Conservation (phyloP, 2,888 invertebrate species). For the Rhogogaster chlorosoma region DNA sequence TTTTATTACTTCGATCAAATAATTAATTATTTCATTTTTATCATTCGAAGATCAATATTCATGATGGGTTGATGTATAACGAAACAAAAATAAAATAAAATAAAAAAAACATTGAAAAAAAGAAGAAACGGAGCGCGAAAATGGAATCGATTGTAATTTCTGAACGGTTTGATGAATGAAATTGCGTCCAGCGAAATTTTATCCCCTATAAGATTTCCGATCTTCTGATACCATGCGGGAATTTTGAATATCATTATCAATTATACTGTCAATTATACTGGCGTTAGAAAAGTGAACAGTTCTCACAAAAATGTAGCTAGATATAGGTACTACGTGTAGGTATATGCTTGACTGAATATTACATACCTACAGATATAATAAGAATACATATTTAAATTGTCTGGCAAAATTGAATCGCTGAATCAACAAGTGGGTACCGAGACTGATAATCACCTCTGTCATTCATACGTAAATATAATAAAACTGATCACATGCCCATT, state of each 20-base stretch:
- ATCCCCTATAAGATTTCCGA: no score
- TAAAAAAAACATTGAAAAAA: no score
- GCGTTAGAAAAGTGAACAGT: neutral
- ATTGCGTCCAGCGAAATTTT: no score
- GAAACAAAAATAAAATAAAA: no score
- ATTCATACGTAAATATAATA: neutral
- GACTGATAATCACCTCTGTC: neutral
- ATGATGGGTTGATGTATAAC: no score
- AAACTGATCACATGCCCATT: slow-evolving; percentile 11
- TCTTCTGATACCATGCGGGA: no score
- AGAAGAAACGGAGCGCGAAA: no score
- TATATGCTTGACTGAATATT: neutral
- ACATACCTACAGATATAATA: neutral
- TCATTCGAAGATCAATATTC: no score
- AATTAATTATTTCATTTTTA: no score
- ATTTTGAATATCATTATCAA: neutral
- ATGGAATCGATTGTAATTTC: no score
- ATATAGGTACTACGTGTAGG: neutral
- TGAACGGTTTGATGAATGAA: no score
- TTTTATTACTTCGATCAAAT: no score
- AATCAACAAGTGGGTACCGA: neutral
- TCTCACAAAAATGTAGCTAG: neutral
- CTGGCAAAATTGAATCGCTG: slow-evolving; percentile 64
- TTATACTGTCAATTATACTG: neutral
- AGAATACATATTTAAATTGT: slow-evolving; percentile 51